Conservation (phyloP, 2,113 vertebrate species). For the Herpailurus yagouaroundi region DNA sequence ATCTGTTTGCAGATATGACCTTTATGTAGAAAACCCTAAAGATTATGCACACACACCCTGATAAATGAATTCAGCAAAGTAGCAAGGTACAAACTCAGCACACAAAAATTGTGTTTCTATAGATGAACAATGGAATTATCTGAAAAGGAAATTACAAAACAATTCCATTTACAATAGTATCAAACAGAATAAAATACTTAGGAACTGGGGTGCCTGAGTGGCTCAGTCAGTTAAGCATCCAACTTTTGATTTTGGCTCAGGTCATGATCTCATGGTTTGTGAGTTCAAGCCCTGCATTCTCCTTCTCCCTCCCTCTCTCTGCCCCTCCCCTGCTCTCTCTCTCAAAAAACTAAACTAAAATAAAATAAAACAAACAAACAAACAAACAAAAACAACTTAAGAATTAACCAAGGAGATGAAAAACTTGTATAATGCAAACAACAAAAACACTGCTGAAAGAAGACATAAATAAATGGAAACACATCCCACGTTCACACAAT, state of each 20-base stretch:
- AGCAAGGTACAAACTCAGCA: neutral
- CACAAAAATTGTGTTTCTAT: neutral
- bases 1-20: neutral
- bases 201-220: no score
- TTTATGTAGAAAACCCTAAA: neutral
- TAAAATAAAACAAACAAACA: no score
- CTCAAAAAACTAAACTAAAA: no score
- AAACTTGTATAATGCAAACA: neutral
- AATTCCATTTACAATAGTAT: neutral
- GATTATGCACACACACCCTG: neutral
- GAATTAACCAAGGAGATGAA: neutral
- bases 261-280: no score
- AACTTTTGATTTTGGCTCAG: no score
- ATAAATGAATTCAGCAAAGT: neutral
- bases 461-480: neutral
- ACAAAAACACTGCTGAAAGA: neutral
- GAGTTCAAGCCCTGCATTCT: no score
- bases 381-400: neutral
- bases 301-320: no score
- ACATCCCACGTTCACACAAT: neutral
- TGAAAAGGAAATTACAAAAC: neutral
- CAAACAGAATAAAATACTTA: neutral
- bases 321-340: no score
- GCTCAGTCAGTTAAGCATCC: no score
- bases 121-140: neutral